phyloP scores from a whole-genome alignment of 2,113 vertebrate genomes.

The Callipepla squamata region DNA sequence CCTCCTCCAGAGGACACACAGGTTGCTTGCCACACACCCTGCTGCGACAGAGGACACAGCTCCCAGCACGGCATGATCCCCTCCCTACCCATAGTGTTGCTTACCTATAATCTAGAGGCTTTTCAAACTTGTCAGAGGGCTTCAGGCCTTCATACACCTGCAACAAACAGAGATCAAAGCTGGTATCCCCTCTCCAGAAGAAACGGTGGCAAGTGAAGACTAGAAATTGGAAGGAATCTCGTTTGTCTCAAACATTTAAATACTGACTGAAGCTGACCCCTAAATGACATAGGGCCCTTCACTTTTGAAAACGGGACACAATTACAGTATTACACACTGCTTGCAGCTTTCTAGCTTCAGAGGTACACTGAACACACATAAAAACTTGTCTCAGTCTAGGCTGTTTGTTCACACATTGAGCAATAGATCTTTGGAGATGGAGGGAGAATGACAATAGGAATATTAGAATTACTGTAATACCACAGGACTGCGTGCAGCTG shows the following conservation, averaged over 20 bases:
- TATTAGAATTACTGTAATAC: not conserved
- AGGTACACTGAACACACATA: not conserved
- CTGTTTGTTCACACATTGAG: not conserved
- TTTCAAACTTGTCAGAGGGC: conserved; percentile 95
- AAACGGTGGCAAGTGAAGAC: not conserved
- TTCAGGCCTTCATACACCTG: conserved; percentile 98
- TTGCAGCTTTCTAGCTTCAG: not conserved
- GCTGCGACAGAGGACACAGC: not conserved
- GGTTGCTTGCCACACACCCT: not conserved
- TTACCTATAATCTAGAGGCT: conserved; percentile 94
- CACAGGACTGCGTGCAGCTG: not conserved
- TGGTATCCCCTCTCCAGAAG: not conserved
- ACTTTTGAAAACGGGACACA: not conserved
- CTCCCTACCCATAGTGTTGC: not conserved
- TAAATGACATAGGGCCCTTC: not conserved
- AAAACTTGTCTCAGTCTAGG: not conserved
- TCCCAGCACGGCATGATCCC: not conserved
- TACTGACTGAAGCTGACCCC: not conserved
- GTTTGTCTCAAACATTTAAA: not conserved
- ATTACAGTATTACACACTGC: not conserved
- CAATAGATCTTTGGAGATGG: not conserved
- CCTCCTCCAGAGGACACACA: not conserved
- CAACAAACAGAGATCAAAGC: not conserved
- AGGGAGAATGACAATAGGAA: not conserved
- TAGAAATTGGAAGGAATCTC: not conserved